Evolutionary conservation across 2,888 invertebrate genomes (phyloP).

Genomic region (Spodoptera littoralis): DNA sequence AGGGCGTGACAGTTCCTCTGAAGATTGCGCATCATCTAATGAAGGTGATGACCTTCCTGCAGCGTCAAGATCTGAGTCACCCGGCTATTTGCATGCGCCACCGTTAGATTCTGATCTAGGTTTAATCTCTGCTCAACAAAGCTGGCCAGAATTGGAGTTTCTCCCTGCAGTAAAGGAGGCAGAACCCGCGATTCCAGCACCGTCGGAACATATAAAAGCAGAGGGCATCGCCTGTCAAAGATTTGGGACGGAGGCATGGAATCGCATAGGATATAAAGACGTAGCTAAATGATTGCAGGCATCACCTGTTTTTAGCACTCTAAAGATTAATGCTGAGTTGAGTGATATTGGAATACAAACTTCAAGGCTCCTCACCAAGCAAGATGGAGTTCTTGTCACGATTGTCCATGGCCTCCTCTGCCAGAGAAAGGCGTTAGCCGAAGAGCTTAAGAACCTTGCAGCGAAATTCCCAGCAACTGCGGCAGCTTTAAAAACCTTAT

Average conservation of each 20-base stretch:
- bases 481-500: slow-evolving; percentile 8
- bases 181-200: slow-evolving; percentile 33
- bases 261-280: slow-evolving; percentile 40
- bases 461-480: slow-evolving; percentile 14
- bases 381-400: slow-evolving; percentile 37
- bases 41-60: neutral
- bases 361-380: slow-evolving; percentile 16
- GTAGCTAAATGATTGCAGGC: slow-evolving; percentile 39
- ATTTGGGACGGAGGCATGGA: slow-evolving; percentile 34
- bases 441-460: slow-evolving; percentile 18
- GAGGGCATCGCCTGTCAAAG: slow-evolving; percentile 43
- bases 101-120: slow-evolving; percentile 5
- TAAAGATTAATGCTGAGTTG: slow-evolving; percentile 39
- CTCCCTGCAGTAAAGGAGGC: slow-evolving; percentile 25
- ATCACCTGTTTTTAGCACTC: slow-evolving; percentile 35
- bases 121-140: neutral
- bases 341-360: slow-evolving; percentile 11
- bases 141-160: slow-evolving; percentile 13
- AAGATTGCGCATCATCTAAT: neutral
- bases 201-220: slow-evolving; percentile 16
- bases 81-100: slow-evolving; percentile 7
- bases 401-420: slow-evolving; percentile 31
- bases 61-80: slow-evolving; percentile 3
- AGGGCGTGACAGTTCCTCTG: neutral
- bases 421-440: slow-evolving; percentile 28